Percentiles rank a stretch among this genome's conserved stretches.
phyloP scores from a whole-genome alignment of 2,888 invertebrate species.

The Notodonta dromedarius region DNA sequence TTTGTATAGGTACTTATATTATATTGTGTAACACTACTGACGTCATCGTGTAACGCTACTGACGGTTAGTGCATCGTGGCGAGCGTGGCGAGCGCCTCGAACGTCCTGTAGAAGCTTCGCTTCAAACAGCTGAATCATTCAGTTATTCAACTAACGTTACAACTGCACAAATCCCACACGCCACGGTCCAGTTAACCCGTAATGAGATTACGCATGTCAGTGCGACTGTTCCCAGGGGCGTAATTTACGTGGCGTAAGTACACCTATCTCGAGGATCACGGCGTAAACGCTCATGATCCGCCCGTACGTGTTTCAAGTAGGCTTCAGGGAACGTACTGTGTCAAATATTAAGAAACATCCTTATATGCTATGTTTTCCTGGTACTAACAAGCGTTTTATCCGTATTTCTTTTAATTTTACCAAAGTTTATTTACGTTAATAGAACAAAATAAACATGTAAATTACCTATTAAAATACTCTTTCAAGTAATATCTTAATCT shows the following conservation, averaged over 20 bases:
- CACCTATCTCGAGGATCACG: slow-evolving; percentile 50
- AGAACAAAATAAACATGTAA: too few species aligned
- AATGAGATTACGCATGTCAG: slow-evolving; percentile 35
- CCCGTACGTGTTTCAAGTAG: slow-evolving; percentile 26
- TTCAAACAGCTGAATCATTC: too few species aligned
- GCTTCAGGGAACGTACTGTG: slow-evolving; percentile 36
- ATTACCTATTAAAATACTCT: too few species aligned
- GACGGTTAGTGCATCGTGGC: too few species aligned
- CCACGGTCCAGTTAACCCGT: slow-evolving; percentile 19
- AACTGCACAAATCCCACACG: slow-evolving; percentile 15
- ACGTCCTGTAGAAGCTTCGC: too few species aligned
- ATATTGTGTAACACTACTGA: too few species aligned
- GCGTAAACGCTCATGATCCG: slow-evolving; percentile 45
- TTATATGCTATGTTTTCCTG: not conserved
- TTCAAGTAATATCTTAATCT: too few species aligned
- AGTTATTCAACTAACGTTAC: not conserved
- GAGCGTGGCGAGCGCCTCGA: too few species aligned
- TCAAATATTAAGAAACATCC: slow-evolving; percentile 18
- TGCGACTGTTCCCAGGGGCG: slow-evolving; percentile 41
- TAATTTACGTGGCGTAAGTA: slow-evolving; percentile 48
- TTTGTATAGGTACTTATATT: too few species aligned
- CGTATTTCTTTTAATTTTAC: too few species aligned
- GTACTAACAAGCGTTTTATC: not conserved
- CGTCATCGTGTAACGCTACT: too few species aligned
- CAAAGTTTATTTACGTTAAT: too few species aligned